Base-by-base conservation (phyloP, 1,140 invertebrate genomes). In the Proales similis region DNA sequence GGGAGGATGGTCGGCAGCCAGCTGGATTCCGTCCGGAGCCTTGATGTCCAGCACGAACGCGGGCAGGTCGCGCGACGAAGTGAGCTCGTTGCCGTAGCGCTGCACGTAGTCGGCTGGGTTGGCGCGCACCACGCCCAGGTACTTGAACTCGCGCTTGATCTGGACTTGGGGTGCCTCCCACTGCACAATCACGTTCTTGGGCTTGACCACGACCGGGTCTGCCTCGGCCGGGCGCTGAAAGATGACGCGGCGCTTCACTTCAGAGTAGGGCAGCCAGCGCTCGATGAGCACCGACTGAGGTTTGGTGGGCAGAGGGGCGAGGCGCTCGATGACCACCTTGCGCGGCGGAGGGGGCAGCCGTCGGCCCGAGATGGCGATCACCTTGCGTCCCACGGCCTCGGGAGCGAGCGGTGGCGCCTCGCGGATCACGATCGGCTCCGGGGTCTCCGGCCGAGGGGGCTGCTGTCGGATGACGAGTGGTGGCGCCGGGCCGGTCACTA, bases 151-250 rank as follows among this genome's bases (percentile, higher is more conserved):
- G 42, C 49, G 36, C 45, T 39, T 26, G 43, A 63, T 48, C 19
- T 48, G 27, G 7, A 49, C 61, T 38, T 48, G 45, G 17, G 61
- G 30, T 36, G 30, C 2, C 30, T 48, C 45, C 45, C 45, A 63
- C 24, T 63, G 61, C 29, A 63, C 22, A 39, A 63, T 63, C 11
- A 63, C n/a, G 49, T 63, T 63, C 32, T 30, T 33, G 7, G 22
- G 43, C n/a, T 49, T 47, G 4, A 14, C 14, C 7, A 22, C 22
- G 11, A 14, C 29, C n/a, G 19, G 29, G 30, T 39, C 45, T 9
- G 33, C 2, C 17, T 62, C 11, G n/a, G 3, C 11, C 20, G 61
- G 42, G 20, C 33, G 36, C 43, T 63, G 29, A 29, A 47, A 63
- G 22, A 63, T 48, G 14, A 63, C 33, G 20, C 32, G 19, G n/a